Evolutionary conservation across 2,797 vertebrate genomes (phyloP).

Genomic region (Coluber constrictor): DNA sequence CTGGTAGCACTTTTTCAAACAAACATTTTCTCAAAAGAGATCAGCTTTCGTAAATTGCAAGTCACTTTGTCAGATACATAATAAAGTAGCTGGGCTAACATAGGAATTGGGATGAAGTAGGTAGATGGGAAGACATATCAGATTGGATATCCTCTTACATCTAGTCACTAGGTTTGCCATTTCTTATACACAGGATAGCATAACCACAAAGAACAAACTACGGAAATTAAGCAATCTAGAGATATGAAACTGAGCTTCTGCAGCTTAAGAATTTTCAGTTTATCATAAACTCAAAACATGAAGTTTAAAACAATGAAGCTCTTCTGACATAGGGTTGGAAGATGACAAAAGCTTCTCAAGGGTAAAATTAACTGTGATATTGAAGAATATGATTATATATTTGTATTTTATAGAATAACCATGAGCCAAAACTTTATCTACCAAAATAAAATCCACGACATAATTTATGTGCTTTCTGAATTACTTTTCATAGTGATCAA

Average conservation of each 20-base stretch:
- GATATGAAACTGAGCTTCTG: neutral
- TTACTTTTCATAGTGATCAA: neutral
- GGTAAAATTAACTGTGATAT: neutral
- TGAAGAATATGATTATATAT: neutral
- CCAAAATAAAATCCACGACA: neutral
- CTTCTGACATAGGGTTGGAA: neutral
- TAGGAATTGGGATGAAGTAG: neutral
- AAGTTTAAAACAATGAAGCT: neutral
- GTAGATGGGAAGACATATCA: neutral
- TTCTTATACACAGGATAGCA: constrained; percentile 58
- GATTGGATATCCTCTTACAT: neutral
- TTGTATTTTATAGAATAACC: neutral
- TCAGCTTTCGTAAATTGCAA: neutral
- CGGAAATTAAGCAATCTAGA: constrained; percentile 34
- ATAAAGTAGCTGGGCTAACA: neutral
- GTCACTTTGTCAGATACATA: neutral
- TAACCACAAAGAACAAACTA: constrained; percentile 50
- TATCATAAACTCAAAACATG: neutral
- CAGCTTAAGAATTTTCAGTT: neutral
- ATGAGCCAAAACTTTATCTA: neutral
- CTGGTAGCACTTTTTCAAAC: neutral
- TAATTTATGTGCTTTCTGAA: neutral
- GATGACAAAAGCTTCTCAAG: neutral
- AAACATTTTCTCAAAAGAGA: neutral
- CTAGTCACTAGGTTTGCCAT: constrained; percentile 45